Evolutionary conservation across 2,888 invertebrate genomes (phyloP), one percentile per base, ranked within the genome.

Genomic region (Drosophila mayaguana): DNA sequence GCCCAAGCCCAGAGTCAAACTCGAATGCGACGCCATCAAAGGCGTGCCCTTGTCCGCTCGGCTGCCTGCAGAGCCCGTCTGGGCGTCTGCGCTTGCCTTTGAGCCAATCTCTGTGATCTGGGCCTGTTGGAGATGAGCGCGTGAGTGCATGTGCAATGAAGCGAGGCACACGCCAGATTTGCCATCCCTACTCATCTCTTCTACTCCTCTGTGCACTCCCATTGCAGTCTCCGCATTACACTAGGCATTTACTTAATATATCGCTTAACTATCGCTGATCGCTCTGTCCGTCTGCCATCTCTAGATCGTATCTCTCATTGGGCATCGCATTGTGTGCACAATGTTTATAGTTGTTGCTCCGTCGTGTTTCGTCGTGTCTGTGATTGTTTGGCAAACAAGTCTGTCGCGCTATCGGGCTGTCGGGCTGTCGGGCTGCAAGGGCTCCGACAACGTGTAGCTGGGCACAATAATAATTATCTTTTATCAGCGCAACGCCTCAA

Each of bases 31-130:
- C 16, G 69, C 59, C 56, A 56, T 79, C 79, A 79, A 80, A 77
- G 79, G 46, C 78, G 73, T 81, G 81, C 79, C 79, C 79, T 80
- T 80, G 77, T 79, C 62, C 62, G 51, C 14, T 36, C 45, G 1
- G 20, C 43, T 20, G 45, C 22, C 45, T 25, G 55, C n/a, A 28
- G 40, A 12, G 22, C 36, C 34, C 57, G 65, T 32, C 51, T 46
- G 25, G 11, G 7, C 7, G 18, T 16, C 36, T 22, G 36, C 18
- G 57, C 56, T 64, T 67, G 72, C 72, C 60, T 63, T 42, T 34
- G 63, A 60, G 72, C 72, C 56, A 53, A 53, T 56, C 54, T 50
- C 36, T 34, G 55, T 55, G 76, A 76, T 77, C 73, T 61, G 60
- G 45, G 32, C 11, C 4, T 8, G 36, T 34, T 63, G 63, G 78